These are phyloP conservation scores for Pyrocoelia pectoralis DNA, from an alignment of 2,888 invertebrate genomes.

Conservation along the genomic window DNA sequence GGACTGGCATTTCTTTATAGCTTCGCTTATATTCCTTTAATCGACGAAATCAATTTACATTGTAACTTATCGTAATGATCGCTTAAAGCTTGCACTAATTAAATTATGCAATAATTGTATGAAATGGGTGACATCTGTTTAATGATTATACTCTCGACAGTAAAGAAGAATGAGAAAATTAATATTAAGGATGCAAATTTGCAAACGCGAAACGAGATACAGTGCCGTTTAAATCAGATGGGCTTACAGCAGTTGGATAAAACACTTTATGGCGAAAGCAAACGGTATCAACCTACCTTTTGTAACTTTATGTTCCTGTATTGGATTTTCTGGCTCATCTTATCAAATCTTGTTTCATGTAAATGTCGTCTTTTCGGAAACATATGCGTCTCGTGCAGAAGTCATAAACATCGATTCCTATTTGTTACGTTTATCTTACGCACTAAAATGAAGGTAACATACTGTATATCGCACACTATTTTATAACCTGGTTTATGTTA, in stretches of 20 bases:
- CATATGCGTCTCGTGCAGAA: neutral
- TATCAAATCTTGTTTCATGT: neutral
- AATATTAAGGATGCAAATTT: neutral
- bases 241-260: neutral
- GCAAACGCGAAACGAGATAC: too few species aligned
- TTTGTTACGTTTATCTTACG: neutral
- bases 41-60: too few species aligned
- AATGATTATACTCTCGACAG: neutral
- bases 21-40: slow-evolving; percentile 4
- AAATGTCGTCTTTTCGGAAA: neutral
- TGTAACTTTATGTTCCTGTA: slow-evolving; percentile 2
- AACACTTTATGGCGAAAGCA: neutral
- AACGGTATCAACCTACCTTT: neutral
- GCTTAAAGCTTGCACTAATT: neutral
- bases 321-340: slow-evolving; percentile 1
- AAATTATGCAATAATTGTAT: neutral
- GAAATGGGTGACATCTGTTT: neutral
- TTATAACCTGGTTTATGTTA: too few species aligned
- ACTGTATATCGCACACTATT: too few species aligned
- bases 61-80: neutral
- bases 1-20: slow-evolving; percentile 3
- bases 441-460: neutral
- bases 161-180: neutral
- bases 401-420: neutral
- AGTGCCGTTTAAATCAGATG: too few species aligned